phyloP scores from a whole-genome alignment of 2,113 vertebrate species.

The Calidris pygmaea region DNA sequence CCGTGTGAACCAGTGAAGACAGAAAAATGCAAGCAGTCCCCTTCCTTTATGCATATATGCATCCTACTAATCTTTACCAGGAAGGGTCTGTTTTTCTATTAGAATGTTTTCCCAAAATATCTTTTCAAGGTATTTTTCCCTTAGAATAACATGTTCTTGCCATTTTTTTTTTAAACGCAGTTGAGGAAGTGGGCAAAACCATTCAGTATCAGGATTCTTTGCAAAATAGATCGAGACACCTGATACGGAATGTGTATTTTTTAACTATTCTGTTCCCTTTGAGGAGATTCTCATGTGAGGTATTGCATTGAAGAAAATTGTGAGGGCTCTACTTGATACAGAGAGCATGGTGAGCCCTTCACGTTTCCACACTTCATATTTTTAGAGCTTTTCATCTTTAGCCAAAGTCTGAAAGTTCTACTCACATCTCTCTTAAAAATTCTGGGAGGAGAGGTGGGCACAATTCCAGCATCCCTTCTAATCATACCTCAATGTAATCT shows the following conservation, averaged over 20 bases:
- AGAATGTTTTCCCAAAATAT: neutral
- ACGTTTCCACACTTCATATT: conserved; percentile 14
- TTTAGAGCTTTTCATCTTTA: conserved; percentile 45
- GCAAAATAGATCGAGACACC: neutral
- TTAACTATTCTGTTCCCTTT: neutral
- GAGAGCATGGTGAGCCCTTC: neutral
- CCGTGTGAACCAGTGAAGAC: neutral
- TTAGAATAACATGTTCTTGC: neutral
- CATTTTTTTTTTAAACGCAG: too few species aligned
- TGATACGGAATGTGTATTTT: neutral
- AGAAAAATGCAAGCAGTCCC: neutral
- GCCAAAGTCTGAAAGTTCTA: conserved; percentile 43
- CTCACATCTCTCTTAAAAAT: conserved; percentile 33
- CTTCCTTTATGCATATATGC: neutral
- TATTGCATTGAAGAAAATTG: neutral
- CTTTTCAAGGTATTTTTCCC: neutral
- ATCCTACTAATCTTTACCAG: neutral
- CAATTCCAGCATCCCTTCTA: conserved; percentile 35
- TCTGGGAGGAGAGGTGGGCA: conserved; percentile 35
- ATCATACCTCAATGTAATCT: conserved; percentile 42
- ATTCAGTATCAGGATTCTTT: neutral
- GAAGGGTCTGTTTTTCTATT: neutral
- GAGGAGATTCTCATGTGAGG: neutral
- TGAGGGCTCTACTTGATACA: neutral
- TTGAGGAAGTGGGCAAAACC: neutral